Conservation (phyloP, 1,140 invertebrate species). For the Musca domestica region DNA sequence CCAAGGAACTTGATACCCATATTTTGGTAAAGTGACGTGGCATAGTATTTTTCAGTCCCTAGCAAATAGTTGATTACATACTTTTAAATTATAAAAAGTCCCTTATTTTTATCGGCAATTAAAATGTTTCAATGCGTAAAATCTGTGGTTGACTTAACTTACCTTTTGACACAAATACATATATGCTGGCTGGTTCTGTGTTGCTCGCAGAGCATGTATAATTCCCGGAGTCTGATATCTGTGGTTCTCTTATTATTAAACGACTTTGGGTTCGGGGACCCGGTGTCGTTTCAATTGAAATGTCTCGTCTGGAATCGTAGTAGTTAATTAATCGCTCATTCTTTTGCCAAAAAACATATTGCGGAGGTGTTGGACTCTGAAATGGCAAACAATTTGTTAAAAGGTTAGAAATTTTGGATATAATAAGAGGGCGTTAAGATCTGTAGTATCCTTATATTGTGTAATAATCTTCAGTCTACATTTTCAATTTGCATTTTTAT, state of each 20-base stretch:
- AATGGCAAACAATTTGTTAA: too few relatives aligned
- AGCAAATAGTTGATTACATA: too few relatives aligned
- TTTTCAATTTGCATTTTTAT: too few relatives aligned
- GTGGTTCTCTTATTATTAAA: slow-evolving; percentile 77
- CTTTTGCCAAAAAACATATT: slow-evolving; percentile 90
- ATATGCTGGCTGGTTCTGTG: slow-evolving; percentile 83
- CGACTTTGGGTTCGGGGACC: slow-evolving; percentile 78
- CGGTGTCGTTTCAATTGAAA: slow-evolving; percentile 81
- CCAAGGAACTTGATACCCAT: too few relatives aligned
- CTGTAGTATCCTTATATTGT: too few relatives aligned
- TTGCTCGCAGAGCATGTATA: slow-evolving; percentile 88
- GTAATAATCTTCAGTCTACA: too few relatives aligned
- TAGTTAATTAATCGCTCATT: slow-evolving; percentile 92
- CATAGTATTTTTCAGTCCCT: too few relatives aligned
- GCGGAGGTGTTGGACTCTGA: slow-evolving; percentile 83
- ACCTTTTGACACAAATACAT: slow-evolving; percentile 89
- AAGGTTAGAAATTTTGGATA: not conserved
- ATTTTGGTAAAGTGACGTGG: too few relatives aligned
- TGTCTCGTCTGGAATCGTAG: slow-evolving; percentile 78
- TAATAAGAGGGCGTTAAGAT: not conserved
- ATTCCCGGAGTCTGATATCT: slow-evolving; percentile 83
- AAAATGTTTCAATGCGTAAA: too few relatives aligned
- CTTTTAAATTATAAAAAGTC: too few relatives aligned
- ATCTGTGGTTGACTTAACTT: too few relatives aligned
- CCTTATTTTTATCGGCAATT: too few relatives aligned